phyloP scores from a whole-genome alignment of 2,797 vertebrate species.

The Chaunax sp. region DNA sequence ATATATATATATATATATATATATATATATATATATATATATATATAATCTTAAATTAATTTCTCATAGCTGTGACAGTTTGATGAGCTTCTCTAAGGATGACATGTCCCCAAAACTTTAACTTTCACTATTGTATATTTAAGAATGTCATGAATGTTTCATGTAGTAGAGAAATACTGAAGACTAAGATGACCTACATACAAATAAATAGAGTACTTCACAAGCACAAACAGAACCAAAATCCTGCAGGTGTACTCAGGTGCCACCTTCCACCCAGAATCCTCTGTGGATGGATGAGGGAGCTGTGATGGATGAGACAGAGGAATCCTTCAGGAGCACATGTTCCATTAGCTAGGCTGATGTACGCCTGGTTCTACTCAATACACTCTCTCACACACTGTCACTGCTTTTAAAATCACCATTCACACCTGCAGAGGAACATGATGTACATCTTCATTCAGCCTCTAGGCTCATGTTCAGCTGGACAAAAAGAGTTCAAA shows the following conservation, averaged over 20 bases:
- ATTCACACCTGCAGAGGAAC: slow-evolving; percentile 4
- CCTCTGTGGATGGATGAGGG: slow-evolving; percentile 39
- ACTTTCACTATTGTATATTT: no score
- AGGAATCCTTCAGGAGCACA: slow-evolving; percentile 70
- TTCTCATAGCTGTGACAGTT: no score
- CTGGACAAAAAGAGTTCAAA: background rate
- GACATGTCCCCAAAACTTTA: no score
- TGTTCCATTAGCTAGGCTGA: slow-evolving; percentile 75
- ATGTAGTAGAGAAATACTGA: background rate
- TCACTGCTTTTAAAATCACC: slow-evolving; percentile 4
- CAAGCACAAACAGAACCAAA: slow-evolving; percentile 5
- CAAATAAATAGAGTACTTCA: background rate
- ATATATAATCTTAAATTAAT: no score
- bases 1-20: no score
- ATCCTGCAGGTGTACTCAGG: slow-evolving; percentile 24
- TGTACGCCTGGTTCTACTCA: slow-evolving; percentile 59
- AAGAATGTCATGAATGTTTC: background rate
- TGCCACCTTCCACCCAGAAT: slow-evolving; percentile 26
- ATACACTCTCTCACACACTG: slow-evolving; percentile 14
- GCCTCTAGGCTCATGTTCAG: background rate
- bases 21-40: no score
- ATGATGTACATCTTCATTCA: slow-evolving; percentile 13
- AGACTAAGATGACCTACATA: background rate
- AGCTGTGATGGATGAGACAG: slow-evolving; percentile 54
- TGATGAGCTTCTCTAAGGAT: no score